Conservation (phyloP, 2,797 vertebrate species). For the Molossus molossus region DNA sequence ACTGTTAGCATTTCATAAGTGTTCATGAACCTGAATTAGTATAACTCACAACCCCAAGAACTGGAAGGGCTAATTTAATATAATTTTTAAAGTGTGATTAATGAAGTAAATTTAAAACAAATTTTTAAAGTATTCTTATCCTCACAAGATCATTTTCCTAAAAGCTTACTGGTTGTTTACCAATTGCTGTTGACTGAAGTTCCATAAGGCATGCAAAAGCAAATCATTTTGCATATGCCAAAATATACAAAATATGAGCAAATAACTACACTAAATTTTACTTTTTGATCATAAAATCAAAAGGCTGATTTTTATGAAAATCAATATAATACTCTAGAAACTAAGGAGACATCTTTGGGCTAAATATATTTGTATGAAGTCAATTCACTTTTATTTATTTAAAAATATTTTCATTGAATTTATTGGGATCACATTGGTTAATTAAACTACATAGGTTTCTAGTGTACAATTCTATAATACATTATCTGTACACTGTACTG, state of each 20-base stretch:
- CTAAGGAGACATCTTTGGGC: not conserved
- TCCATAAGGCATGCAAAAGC: not conserved
- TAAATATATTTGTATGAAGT: constrained; percentile 7
- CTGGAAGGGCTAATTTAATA: constrained; percentile 36
- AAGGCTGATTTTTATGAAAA: constrained; percentile 29
- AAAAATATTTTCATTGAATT: not conserved
- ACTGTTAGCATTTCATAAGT: not conserved
- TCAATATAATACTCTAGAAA: not conserved
- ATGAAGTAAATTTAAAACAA: constrained; percentile 47
- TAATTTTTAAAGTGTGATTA: constrained; percentile 8
- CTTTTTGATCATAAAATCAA: constrained; percentile 26
- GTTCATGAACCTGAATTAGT: not conserved
- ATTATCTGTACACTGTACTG: not conserved
- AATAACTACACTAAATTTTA: not conserved
- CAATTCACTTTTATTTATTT: constrained; percentile 25
- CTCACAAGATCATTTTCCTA: not conserved
- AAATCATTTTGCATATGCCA: not conserved
- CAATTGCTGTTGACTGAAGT: not conserved
- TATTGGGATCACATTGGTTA: not conserved
- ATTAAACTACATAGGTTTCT: not conserved
- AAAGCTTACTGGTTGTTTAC: not conserved
- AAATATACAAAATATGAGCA: not conserved
- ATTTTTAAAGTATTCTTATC: constrained; percentile 49
- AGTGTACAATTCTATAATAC: not conserved
- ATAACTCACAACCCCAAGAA: not conserved